Conservation (phyloP, 1,140 invertebrate species). For the Neelides sp. region DNA sequence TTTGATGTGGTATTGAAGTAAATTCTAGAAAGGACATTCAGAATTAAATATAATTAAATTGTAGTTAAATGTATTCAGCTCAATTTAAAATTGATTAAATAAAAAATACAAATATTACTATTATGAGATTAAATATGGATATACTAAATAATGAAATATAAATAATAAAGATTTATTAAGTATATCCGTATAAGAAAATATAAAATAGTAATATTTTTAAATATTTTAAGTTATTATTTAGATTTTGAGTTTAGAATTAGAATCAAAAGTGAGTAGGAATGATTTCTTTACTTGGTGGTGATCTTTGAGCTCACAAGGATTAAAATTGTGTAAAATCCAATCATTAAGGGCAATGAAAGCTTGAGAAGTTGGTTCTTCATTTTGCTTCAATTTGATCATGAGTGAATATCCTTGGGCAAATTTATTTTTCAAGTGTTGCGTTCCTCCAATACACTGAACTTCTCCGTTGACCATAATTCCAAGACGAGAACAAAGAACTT, state of each 20-base stretch:
- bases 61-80: background rate
- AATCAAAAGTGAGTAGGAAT: too few relatives aligned
- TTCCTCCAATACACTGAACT: slow-evolving; percentile 44
- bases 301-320: slow-evolving; percentile 23
- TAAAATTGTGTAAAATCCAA: background rate
- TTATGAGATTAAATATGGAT: background rate
- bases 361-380: slow-evolving; percentile 52
- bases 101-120: background rate
- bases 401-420: slow-evolving; percentile 50
- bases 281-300: slow-evolving; percentile 17
- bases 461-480: slow-evolving; percentile 58
- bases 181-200: background rate
- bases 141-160: background rate
- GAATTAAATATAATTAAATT: background rate
- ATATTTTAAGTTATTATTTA: background rate
- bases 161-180: background rate
- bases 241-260: too few relatives aligned
- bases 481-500: slow-evolving; percentile 40
- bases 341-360: slow-evolving; percentile 13
- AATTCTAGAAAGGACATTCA: slow-evolving; percentile 35
- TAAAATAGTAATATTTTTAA: background rate
- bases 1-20: slow-evolving; percentile 44
- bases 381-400: slow-evolving; percentile 31
- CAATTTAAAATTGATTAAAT: background rate
- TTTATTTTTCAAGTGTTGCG: slow-evolving; percentile 44